Evolutionary conservation across 2,888 invertebrate species (phyloP), one percentile per base, ranked within the genome.

Genomic region (Eilema sororculum): DNA sequence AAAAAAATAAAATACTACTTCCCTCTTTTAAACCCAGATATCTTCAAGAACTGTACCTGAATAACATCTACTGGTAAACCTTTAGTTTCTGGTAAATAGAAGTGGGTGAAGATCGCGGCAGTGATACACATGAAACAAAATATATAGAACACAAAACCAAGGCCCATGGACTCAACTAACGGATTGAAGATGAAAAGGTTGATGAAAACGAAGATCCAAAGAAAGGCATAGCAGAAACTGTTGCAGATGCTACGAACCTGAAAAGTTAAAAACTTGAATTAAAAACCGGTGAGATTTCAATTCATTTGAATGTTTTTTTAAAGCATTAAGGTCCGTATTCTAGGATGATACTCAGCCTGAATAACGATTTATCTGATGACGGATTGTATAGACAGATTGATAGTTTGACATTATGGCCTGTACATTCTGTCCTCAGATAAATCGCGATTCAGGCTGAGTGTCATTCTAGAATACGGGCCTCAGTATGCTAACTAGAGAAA

Each of bases 81-180:
- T 52, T 91, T 94, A 0, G 95, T 95, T 80, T 95, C 95, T 0
- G 95, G 95, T 0, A 95, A 78, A 25, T 79, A 90, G 20, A 88
- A 80, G 3, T 90, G 79, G 20, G 90, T 87, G 75, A 90, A 95
- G 0, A 87, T 59, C 0, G 90, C 82, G 0, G 91, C 89, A 0
- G 82, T 56, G 63, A 91, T 85, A 78, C 94, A 92, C 2, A 91
- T 81, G 0, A 75, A 69, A 0, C 93, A 89, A 77, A 93, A 95
- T 2, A 89, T 73, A 76, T 90, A 91, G 83, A 95, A 95, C 1
- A 92, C 91, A 0, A 87, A 84, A 0, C 91, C 90, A 0, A 90
- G 78, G 0, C 95, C 94, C 0, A 92, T 65, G 12, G 79, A 59
- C 0, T 87, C 86, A 0, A 88, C 89, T 5, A 93, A 67, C 0